phyloP scores from a whole-genome alignment of 2,888 invertebrate genomes.

The Cyrtodaria siliqua region DNA sequence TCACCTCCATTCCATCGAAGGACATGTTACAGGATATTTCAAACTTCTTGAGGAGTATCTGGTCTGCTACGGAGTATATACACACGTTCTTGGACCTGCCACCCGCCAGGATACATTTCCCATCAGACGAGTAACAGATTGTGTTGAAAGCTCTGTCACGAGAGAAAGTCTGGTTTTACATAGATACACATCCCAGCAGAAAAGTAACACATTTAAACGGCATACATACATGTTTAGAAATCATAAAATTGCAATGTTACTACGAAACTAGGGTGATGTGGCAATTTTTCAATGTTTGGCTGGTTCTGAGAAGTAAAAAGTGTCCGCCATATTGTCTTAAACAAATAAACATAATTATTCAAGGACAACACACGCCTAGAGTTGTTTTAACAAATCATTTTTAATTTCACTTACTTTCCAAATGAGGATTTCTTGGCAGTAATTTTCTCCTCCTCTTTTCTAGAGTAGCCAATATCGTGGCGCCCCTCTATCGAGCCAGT shows the following conservation, averaged over 20 bases:
- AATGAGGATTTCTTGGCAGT: conserved; percentile 94
- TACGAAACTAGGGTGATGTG: too few species aligned
- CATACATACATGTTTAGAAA: too few species aligned
- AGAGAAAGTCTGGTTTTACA: too few species aligned
- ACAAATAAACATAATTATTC: too few species aligned
- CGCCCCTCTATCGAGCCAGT: conserved; percentile 94
- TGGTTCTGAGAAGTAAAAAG: too few species aligned
- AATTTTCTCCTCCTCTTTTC: conserved; percentile 93
- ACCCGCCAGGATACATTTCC: conserved; percentile 94
- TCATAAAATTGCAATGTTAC: too few species aligned
- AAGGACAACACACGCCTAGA: too few species aligned
- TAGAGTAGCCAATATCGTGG: conserved; percentile 94
- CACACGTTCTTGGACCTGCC: conserved; percentile 98
- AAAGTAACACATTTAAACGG: too few species aligned
- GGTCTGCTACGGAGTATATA: conserved; percentile 94
- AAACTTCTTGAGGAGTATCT: conserved; percentile 95
- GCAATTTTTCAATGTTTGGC: too few species aligned
- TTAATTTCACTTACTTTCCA: conserved; percentile 90
- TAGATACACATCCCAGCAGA: too few species aligned
- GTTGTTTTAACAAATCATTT: too few species aligned
- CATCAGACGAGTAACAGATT: conserved; percentile 97
- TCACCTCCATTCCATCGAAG: conserved; percentile 96
- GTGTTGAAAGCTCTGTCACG: conserved; percentile 94
- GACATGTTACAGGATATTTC: conserved; percentile 97
- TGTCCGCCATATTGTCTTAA: too few species aligned